Evolutionary conservation across 2,797 vertebrate species (phyloP).

Genomic region (Onychomys torridus): DNA sequence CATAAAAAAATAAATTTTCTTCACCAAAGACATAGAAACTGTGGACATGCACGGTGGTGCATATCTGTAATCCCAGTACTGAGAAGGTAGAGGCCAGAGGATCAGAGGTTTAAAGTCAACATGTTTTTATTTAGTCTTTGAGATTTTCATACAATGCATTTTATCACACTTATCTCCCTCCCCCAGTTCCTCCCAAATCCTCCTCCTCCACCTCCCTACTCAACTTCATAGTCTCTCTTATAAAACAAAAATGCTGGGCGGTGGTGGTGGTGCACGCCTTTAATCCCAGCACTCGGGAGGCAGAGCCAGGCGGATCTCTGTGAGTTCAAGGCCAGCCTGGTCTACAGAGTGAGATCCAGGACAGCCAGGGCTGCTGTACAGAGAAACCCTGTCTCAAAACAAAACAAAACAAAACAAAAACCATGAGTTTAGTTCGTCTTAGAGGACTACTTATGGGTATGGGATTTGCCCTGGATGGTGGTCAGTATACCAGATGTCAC

Average conservation of each 20-base stretch:
- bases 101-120: background rate
- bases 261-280: too few relatives aligned
- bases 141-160: background rate
- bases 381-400: too few relatives aligned
- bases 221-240: background rate
- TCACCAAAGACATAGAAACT: background rate
- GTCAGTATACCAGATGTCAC: background rate
- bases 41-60: background rate
- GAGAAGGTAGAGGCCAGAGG: background rate
- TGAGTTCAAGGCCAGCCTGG: too few relatives aligned
- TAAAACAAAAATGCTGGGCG: background rate
- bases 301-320: too few relatives aligned
- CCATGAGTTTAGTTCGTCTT: background rate
- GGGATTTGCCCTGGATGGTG: background rate
- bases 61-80: background rate
- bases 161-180: background rate
- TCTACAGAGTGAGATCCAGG: too few relatives aligned
- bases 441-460: background rate
- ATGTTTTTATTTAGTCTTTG: background rate
- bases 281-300: too few relatives aligned
- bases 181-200: background rate
- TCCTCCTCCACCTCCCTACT: background rate
- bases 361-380: too few relatives aligned
- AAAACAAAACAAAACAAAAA: too few relatives aligned
- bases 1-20: conserved; percentile 1